Percentiles rank a stretch among this genome's conserved stretches.
phyloP scores from a whole-genome alignment of 2,797 vertebrate species.

The Cyclura pinguis region DNA sequence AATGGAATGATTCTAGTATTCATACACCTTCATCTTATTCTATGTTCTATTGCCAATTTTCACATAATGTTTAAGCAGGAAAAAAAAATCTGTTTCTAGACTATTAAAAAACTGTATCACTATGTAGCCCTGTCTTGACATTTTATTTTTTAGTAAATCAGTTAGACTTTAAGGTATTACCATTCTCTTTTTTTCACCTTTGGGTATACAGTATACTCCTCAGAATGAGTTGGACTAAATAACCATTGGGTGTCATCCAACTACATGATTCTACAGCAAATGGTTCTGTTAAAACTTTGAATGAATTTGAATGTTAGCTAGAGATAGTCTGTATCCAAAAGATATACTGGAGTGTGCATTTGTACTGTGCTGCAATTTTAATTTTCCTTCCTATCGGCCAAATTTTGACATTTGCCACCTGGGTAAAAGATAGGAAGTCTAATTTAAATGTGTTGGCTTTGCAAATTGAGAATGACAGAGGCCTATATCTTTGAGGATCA shows the following conservation, averaged over 20 bases:
- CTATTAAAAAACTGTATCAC: too few species aligned
- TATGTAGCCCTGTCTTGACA: background rate
- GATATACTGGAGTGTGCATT: background rate
- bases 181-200: background rate
- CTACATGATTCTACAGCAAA: background rate
- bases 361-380: background rate
- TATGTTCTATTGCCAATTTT: background rate
- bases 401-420: conserved; percentile 61
- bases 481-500: conserved; percentile 60
- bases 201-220: background rate
- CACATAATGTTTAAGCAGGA: background rate
- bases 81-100: too few species aligned
- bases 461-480: conserved; percentile 48
- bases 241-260: background rate
- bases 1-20: too few species aligned
- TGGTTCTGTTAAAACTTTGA: background rate
- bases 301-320: background rate
- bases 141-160: background rate
- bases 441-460: conserved; percentile 63
- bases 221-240: background rate
- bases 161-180: background rate
- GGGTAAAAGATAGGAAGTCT: conserved; percentile 49
- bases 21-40: background rate
- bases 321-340: conserved; percentile 37
- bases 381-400: conserved; percentile 44